phyloP scores from a whole-genome alignment of 23 tunicate genomes.

The Styela clava region DNA sequence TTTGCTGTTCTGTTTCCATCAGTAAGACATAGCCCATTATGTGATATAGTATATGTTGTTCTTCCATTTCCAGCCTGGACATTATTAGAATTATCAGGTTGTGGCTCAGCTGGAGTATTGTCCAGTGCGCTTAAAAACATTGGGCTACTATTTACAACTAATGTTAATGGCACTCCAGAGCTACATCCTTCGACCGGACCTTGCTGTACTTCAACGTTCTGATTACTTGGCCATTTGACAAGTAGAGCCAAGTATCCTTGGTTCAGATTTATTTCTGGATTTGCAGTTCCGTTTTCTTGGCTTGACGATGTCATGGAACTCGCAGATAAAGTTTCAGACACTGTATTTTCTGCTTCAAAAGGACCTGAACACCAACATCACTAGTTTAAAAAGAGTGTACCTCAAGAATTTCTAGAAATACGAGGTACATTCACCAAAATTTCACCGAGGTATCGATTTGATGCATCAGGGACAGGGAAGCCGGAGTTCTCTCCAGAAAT shows the following conservation, averaged over 20 bases:
- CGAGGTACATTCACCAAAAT: too few relatives aligned
- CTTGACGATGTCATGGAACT: background rate
- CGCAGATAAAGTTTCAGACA: background rate
- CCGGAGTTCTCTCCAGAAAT: too few relatives aligned
- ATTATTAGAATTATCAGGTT: too few relatives aligned
- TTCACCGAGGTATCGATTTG: too few relatives aligned
- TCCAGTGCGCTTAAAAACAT: background rate
- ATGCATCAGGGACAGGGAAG: too few relatives aligned
- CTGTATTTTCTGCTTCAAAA: background rate
- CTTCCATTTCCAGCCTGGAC: too few relatives aligned
- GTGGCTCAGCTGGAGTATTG: background rate
- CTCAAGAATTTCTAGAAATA: too few relatives aligned
- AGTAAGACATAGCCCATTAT: background rate
- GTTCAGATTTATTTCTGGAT: background rate
- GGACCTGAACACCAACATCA: too few relatives aligned
- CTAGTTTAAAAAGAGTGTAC: too few relatives aligned
- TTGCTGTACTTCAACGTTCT: background rate
- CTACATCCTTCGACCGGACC: background rate
- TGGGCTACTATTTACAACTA: slow-evolving; percentile 1
- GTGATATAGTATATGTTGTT: background rate
- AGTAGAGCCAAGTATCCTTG: background rate
- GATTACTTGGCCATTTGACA: slow-evolving; percentile 2
- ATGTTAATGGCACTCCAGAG: slow-evolving; percentile 1
- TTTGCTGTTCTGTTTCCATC: background rate
- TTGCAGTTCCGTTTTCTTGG: background rate